Evolutionary conservation across 2,888 invertebrate genomes (phyloP).

Genomic region (Incurvaria masculella): DNA sequence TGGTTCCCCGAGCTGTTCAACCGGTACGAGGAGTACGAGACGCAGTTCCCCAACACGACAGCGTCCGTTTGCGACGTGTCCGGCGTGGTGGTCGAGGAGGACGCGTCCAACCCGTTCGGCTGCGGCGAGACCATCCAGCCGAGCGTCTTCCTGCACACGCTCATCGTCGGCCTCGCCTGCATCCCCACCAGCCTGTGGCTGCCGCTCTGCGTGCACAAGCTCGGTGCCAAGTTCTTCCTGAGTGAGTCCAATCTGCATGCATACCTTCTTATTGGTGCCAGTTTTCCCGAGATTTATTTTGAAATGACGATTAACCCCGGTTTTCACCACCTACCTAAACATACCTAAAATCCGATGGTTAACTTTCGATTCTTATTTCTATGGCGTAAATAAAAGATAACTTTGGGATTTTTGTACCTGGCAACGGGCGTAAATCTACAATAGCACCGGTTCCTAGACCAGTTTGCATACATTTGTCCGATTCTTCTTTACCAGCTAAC

Average conservation of each 20-base stretch:
- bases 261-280: no score
- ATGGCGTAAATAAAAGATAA: no score
- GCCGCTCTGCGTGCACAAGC: constrained; percentile 73
- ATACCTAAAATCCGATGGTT: no score
- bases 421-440: no score
- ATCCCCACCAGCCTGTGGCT: constrained; percentile 78
- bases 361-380: no score
- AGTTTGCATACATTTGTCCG: no score
- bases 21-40: constrained; percentile 75
- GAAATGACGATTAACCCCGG: no score
- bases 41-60: constrained; percentile 59
- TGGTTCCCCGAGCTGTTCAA: constrained; percentile 91
- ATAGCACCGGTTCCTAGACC: no score
- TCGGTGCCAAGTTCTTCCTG: constrained; percentile 79
- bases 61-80: constrained; percentile 79
- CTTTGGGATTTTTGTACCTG: no score
- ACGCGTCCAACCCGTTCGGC: constrained; percentile 49
- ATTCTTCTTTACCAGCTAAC: no score
- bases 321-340: no score
- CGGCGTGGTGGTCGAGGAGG: constrained; percentile 53
- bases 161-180: constrained; percentile 77
- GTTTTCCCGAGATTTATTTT: no score
- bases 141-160: constrained; percentile 70
- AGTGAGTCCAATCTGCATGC: constrained; percentile 50
- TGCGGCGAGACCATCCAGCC: constrained; percentile 63